phyloP scores from a whole-genome alignment of 2,888 invertebrate species.

The Nomada fabriciana region DNA sequence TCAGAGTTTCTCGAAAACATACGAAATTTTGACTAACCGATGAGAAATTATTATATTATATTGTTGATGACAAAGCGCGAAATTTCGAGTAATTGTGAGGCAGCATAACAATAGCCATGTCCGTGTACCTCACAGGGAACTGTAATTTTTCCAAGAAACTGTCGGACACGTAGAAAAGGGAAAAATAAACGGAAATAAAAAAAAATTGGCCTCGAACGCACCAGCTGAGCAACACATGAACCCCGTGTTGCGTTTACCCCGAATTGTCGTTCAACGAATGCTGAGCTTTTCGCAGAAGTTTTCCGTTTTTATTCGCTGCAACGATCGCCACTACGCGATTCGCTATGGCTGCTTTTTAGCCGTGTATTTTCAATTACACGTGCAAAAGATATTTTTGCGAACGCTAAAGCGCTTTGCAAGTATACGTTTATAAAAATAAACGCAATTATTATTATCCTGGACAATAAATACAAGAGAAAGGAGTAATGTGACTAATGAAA shows the following conservation, averaged over 20 bases:
- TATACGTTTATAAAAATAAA: no score
- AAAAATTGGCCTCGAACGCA: conserved; percentile 31
- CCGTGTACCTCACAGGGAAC: no score
- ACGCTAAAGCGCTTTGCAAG: no score
- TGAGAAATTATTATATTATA: no score
- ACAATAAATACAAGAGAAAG: no score
- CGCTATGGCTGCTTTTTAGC: background rate
- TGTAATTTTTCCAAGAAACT: conserved; percentile 26
- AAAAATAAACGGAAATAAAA: conserved; percentile 3
- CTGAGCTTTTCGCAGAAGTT: conserved; percentile 33
- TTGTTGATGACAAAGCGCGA: background rate
- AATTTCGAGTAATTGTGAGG: background rate
- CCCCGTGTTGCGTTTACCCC: conserved; percentile 20
- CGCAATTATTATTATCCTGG: no score
- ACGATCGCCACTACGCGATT: background rate
- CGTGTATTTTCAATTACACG: no score
- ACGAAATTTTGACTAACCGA: background rate
- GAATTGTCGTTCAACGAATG: conserved; percentile 32
- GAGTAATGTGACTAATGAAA: no score
- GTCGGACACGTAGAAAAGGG: background rate
- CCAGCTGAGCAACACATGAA: conserved; percentile 34
- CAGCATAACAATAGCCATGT: background rate
- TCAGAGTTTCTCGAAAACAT: background rate
- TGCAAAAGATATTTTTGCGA: no score
- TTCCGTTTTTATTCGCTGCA: background rate